Percentiles rank a stretch among this genome's conserved stretches.
Conservation (phyloP, 2,888 invertebrate species). For the Protula sp. region DNA sequence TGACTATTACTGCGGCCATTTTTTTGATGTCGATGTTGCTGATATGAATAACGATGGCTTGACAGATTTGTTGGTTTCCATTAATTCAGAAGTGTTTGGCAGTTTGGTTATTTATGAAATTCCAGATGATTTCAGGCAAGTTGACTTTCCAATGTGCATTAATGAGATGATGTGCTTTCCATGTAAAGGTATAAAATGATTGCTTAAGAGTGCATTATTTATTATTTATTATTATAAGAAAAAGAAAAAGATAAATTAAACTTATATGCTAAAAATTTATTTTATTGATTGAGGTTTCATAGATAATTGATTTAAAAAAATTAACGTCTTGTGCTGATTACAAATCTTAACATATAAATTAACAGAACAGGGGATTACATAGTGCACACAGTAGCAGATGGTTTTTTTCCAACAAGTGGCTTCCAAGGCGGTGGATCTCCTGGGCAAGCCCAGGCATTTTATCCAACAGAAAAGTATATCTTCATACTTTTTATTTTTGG, state of each 20-base stretch:
- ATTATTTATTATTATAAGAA: no score
- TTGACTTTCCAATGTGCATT: no score
- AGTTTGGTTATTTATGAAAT: slow-evolving; percentile 34
- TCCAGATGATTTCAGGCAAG: slow-evolving; percentile 36
- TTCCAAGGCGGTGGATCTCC: slow-evolving; percentile 31
- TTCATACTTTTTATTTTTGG: no score
- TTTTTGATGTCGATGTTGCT: slow-evolving; percentile 4
- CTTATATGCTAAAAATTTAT: no score
- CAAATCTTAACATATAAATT: not conserved
- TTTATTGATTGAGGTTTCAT: no score
- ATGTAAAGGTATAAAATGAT: no score
- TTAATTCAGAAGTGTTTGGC: slow-evolving; percentile 31
- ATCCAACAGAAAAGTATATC: no score
- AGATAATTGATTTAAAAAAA: no score
- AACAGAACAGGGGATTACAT: not conserved
- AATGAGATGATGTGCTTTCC: no score
- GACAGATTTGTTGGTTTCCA: slow-evolving; percentile 33
- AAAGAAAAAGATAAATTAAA: no score
- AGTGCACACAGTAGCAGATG: not conserved
- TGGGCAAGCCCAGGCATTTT: slow-evolving; percentile 27
- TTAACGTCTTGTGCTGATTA: no score
- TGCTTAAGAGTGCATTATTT: no score
- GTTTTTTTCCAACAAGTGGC: slow-evolving; percentile 5
- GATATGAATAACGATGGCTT: slow-evolving; percentile 37
- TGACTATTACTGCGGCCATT: not conserved